A percentile compares a stretch with the other conserved stretches of the same genome.
phyloP scores from a whole-genome alignment of 2,113 vertebrate species.

The Strix uralensis region DNA sequence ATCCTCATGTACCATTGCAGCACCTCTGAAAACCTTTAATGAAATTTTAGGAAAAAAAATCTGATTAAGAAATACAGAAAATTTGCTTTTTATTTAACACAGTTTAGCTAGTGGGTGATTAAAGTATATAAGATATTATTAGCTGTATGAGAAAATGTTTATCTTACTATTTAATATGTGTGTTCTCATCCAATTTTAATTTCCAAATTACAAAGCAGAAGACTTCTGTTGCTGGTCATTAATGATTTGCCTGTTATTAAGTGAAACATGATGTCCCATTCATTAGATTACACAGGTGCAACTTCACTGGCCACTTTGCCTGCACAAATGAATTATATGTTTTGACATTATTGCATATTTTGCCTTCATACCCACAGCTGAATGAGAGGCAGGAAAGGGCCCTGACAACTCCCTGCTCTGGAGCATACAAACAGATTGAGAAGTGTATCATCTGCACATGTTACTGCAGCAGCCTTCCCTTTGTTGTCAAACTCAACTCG shows the following conservation, averaged over 20 bases:
- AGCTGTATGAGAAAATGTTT: background rate
- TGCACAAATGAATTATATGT: background rate
- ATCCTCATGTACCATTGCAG: background rate
- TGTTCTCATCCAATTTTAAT: background rate
- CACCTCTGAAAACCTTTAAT: background rate
- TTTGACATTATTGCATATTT: background rate
- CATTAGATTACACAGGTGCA: background rate
- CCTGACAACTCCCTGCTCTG: background rate
- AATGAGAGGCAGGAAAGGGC: background rate
- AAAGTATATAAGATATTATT: background rate
- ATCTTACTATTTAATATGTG: background rate
- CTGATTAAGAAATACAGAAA: background rate
- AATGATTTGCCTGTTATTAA: background rate
- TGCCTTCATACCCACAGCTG: background rate
- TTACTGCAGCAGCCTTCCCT: constrained; percentile 43
- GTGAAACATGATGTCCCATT: background rate
- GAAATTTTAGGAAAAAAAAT: background rate
- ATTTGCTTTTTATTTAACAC: background rate
- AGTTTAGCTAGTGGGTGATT: background rate
- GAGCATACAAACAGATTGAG: constrained; percentile 42
- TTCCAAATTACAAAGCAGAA: background rate
- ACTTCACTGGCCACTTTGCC: background rate
- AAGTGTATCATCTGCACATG: background rate
- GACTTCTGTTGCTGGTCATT: background rate
- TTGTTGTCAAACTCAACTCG: constrained; percentile 55